A percentile compares a stretch with the other conserved stretches of the same genome.
phyloP scores from a whole-genome alignment of 2,888 invertebrate species.

The Pristionchus fissidentatus region DNA sequence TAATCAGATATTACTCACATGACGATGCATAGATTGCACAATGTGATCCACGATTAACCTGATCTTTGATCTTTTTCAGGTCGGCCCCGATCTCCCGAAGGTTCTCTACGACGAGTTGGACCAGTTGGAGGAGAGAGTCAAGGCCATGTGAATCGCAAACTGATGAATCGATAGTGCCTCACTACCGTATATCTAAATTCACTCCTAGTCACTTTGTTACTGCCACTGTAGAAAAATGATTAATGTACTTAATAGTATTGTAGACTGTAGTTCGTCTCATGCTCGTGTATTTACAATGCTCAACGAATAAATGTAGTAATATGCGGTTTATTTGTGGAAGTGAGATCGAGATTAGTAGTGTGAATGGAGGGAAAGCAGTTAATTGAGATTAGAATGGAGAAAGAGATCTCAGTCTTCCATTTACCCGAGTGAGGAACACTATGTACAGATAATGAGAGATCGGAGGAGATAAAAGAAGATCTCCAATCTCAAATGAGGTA shows the following conservation, averaged over 20 bases:
- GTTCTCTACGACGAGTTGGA: slow-evolving; percentile 44
- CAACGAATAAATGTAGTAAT: neutral
- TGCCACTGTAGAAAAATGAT: neutral
- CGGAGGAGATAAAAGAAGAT: neutral
- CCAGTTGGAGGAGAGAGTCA: slow-evolving; percentile 34
- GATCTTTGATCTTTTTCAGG: slow-evolving; percentile 38
- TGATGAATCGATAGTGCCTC: neutral
- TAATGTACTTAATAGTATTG: neutral
- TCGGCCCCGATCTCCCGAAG: slow-evolving; percentile 49
- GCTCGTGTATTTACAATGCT: slow-evolving; percentile 4
- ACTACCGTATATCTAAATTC: neutral
- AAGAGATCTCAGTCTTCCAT: slow-evolving; percentile 25
- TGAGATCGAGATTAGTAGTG: neutral
- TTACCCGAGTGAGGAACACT: neutral
- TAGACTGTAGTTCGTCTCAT: neutral
- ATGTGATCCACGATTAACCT: neutral
- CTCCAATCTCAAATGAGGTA: neutral
- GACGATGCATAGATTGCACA: too few species aligned
- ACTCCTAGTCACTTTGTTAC: neutral
- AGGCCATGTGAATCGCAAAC: slow-evolving; percentile 4
- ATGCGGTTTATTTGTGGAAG: neutral
- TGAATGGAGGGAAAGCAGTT: slow-evolving; percentile 17
- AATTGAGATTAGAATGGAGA: slow-evolving; percentile 3
- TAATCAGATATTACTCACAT: too few species aligned
- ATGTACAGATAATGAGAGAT: neutral